Conservation (phyloP, 2,797 vertebrate species). For the Poeciliopsis gracilis region DNA sequence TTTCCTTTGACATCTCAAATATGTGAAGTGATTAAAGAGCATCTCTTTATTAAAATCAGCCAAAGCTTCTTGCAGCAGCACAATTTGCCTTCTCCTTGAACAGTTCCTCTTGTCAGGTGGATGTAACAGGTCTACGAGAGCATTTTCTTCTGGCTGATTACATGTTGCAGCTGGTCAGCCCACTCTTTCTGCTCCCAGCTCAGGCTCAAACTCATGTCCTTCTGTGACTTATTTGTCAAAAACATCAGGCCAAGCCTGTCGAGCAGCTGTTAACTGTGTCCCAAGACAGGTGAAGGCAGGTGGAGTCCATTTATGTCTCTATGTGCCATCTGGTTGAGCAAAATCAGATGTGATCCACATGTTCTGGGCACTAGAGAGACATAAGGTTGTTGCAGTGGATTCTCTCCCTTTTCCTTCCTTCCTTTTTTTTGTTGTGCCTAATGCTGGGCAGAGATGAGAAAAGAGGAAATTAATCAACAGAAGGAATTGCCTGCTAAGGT, state of each 20-base stretch:
- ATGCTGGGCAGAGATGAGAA: not conserved
- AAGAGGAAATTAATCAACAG: not conserved
- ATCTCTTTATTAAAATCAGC: slow-evolving; percentile 4
- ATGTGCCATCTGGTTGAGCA: slow-evolving; percentile 47
- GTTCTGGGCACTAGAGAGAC: slow-evolving; percentile 27
- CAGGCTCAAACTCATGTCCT: not conserved
- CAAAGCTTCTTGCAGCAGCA: not conserved
- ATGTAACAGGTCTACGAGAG: slow-evolving; percentile 8
- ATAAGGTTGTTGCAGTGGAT: slow-evolving; percentile 8
- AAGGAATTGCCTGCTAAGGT: not conserved
- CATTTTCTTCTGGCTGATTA: slow-evolving; percentile 10
- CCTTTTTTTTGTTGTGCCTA: not conserved
- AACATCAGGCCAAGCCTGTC: slow-evolving; percentile 36
- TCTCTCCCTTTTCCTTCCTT: not conserved
- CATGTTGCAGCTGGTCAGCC: slow-evolving; percentile 26
- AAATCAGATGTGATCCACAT: slow-evolving; percentile 54
- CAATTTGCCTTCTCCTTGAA: slow-evolving; percentile 4
- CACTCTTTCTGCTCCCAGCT: not conserved
- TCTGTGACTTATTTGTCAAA: slow-evolving; percentile 18
- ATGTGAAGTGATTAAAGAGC: slow-evolving; percentile 20
- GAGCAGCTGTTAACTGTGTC: slow-evolving; percentile 30
- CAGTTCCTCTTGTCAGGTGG: slow-evolving; percentile 3
- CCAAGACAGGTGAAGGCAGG: slow-evolving; percentile 30
- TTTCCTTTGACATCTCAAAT: slow-evolving; percentile 25
- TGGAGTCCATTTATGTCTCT: slow-evolving; percentile 30